A percentile compares a stretch with the other conserved stretches of the same genome.
Evolutionary conservation across 2,113 vertebrate species (phyloP).

Genomic region (Anoura caudifer): DNA sequence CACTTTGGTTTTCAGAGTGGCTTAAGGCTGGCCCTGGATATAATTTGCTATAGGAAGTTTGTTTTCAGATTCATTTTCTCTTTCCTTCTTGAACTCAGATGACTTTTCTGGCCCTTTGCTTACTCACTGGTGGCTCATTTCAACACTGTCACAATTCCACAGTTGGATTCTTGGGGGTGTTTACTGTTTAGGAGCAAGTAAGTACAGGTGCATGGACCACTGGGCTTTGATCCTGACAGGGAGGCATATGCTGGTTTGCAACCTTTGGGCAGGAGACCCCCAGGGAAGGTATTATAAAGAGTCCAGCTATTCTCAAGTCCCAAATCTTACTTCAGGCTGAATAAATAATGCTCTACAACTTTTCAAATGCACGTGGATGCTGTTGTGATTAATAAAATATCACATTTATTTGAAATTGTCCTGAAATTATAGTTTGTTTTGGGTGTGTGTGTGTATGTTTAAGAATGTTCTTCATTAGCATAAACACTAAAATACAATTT

Average conservation of each 20-base stretch:
- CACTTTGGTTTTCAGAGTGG: neutral
- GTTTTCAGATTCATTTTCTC: constrained; percentile 17
- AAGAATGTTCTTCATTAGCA: neutral
- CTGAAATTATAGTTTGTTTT: constrained; percentile 1
- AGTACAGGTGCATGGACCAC: neutral
- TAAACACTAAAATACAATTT: no score
- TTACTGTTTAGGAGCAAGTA: neutral
- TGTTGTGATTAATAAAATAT: constrained; percentile 11
- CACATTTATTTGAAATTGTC: neutral
- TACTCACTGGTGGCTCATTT: neutral
- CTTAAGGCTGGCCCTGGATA: neutral
- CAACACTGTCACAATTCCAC: neutral
- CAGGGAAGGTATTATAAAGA: neutral
- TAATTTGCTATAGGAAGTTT: neutral
- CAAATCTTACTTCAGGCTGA: neutral
- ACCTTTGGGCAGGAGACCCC: neutral
- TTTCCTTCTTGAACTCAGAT: neutral
- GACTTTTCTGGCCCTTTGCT: neutral
- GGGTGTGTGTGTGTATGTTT: neutral
- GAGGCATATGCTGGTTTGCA: neutral
- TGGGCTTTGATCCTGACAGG: neutral
- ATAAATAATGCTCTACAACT: neutral
- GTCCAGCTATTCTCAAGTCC: neutral
- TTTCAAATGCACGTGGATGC: neutral
- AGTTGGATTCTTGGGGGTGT: neutral